Base-by-base conservation (phyloP, 2,797 vertebrate species). In the Alfaro cultratus region DNA sequence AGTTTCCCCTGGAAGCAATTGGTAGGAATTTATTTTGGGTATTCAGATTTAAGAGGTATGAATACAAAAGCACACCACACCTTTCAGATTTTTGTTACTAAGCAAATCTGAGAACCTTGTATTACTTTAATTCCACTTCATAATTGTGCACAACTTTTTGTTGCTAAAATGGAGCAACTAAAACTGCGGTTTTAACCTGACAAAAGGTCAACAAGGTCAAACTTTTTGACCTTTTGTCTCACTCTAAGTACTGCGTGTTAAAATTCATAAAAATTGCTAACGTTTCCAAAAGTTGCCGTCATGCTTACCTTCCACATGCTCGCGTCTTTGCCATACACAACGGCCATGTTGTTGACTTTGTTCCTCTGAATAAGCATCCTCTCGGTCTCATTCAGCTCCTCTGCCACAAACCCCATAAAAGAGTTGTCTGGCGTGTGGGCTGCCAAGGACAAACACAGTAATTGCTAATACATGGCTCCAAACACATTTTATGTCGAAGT, bases 351-450 rank as follows among this genome's bases (percentile, higher is more conserved):
- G 95, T 96, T 93, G 79, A 97, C 96, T 94, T 99, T 99, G 96
- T 95, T 95, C 76, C 91, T 95, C 88, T 96, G 96, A 90, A 99
- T 96, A 79, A 95, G 90, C 51, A 96, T 94, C 73, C 88, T 95
- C 94, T 98, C 97, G 0, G 98, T 98, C 86, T 96, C 94, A 67
- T 97, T 98, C 89, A 99, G 96, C 93, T 99, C 97, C 94, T 99
- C 98, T 0, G 97, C 97, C 92, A 98, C 98, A 8, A 99, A 99
- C 82, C 98, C 98, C 98, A 99, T 99, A 93, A 99, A 99, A 80
- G 98, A 99, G 95, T 99, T 99, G 92, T 99, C 98, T 0, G 98
- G 98, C 43, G 98, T 99, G 94, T 99, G 98, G 81, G 98, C 98
- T 99, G 90, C 75, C 91, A 74, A 83, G 93, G 83, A 92, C 84